Base-by-base conservation (phyloP, 2,797 vertebrate species). In the Girardinus metallicus region DNA sequence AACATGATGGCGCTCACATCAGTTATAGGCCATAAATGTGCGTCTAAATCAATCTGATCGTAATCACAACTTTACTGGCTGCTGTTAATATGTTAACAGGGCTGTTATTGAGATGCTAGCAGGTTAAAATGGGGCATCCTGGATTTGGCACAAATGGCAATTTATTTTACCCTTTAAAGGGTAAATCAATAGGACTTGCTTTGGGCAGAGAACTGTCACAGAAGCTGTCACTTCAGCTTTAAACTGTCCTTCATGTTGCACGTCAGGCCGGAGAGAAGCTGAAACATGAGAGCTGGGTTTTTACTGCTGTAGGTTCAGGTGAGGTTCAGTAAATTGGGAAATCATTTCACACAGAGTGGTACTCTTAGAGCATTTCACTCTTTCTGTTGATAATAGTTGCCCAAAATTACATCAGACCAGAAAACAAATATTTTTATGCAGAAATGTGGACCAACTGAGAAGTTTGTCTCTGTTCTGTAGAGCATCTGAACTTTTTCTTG, bases 111-210 rank as follows among this genome's bases (percentile, higher is more conserved):
- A 47, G 75, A 49, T 73, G 74, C 73, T 60, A 62, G 43, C 44
- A 10, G 10, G 76, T 34, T 70, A 18, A 51, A 78, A 74, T 47
- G 76, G 60, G 46, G 77, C 75, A 47, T 39, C 21, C 70, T 76
- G 62, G 74, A 64, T 29, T 36, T 71, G 75, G 44, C 74, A 76
- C 76, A 85, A 85, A 77, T n/a, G 77, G 73, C 68, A 76, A 49
- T 74, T 74, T 80, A 55, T 49, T 73, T 80, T 70, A 76, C 74
- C 79, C 79, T 86, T 49, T 79, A 83, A 83, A 74, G 80, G 77
- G 80, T 87, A 82, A 88, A 87, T 89, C 82, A 77, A 82, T 86
- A 82, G 70, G 57, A 79, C 72, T 68, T 75, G 76, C 74, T 79
- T 31, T 46, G 68, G 74, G 78, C 34, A 57, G 51, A 78, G 82